A percentile compares a stretch with the other conserved stretches of the same genome.
phyloP scores from a whole-genome alignment of 1,140 invertebrate genomes.

The Epicauta chinensis region DNA sequence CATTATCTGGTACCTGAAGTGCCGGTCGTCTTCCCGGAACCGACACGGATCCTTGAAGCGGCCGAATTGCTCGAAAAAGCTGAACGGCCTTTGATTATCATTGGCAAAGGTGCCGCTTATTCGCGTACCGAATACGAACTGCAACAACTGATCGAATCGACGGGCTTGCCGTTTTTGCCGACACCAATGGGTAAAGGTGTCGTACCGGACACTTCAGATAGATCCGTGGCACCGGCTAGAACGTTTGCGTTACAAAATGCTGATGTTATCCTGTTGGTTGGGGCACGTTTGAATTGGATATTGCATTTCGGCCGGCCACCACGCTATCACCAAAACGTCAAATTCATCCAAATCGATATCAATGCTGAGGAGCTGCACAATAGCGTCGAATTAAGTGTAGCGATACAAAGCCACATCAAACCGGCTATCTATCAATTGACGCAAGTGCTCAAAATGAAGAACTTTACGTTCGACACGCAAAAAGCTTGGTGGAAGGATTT shows the following conservation, averaged over 20 bases:
- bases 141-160: slow-evolving; percentile 60
- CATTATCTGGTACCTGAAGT: slow-evolving; percentile 49
- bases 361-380: slow-evolving; percentile 88
- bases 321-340: slow-evolving; percentile 72
- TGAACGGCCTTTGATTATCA: slow-evolving; percentile 76
- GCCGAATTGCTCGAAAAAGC: slow-evolving; percentile 62
- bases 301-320: slow-evolving; percentile 92
- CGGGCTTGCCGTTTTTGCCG: slow-evolving; percentile 80
- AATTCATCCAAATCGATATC: slow-evolving; percentile 90
- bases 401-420: slow-evolving; percentile 37
- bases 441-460: slow-evolving; percentile 27
- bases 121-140: slow-evolving; percentile 66
- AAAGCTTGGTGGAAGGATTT: slow-evolving; percentile 54
- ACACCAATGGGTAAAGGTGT: slow-evolving; percentile 97
- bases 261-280: slow-evolving; percentile 83
- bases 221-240: slow-evolving; percentile 78
- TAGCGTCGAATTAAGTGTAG: slow-evolving; percentile 54
- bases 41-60: slow-evolving; percentile 59
- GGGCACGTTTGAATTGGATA: slow-evolving; percentile 95
- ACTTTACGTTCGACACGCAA: slow-evolving; percentile 45
- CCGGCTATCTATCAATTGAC: slow-evolving; percentile 26
- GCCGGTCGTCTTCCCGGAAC: slow-evolving; percentile 63
- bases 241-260: slow-evolving; percentile 79
- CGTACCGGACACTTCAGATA: slow-evolving; percentile 69
- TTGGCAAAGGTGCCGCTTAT: slow-evolving; percentile 92